Percentiles rank a stretch among this genome's conserved stretches.
Conservation (phyloP, 2,797 vertebrate genomes). For the Gymnoscopelus microlampas region DNA sequence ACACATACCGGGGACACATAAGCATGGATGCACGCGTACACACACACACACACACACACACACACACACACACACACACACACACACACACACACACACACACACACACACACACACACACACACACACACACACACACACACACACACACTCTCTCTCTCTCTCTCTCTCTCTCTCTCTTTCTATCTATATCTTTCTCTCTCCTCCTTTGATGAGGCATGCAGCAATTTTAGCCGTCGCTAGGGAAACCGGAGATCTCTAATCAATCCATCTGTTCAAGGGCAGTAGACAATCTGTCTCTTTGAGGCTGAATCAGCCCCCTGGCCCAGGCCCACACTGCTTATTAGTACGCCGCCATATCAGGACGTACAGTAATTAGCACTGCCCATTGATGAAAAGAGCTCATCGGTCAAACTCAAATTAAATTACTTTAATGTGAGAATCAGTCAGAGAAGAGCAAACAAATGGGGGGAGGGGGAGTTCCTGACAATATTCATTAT, state of each 20-base stretch:
- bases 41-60: background rate
- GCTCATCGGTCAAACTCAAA: slow-evolving; percentile 32
- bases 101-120: slow-evolving; percentile 5
- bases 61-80: background rate
- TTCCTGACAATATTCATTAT: background rate
- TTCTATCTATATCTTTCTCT: background rate
- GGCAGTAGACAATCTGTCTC: slow-evolving; percentile 61
- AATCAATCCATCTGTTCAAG: slow-evolving; percentile 75
- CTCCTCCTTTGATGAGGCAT: slow-evolving; percentile 67
- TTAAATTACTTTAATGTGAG: slow-evolving; percentile 32
- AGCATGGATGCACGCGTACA: background rate
- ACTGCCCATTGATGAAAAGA: slow-evolving; percentile 42
- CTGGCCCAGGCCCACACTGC: slow-evolving; percentile 30
- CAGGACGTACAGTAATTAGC: slow-evolving; percentile 40
- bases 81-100: slow-evolving; percentile 2
- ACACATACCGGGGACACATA: background rate
- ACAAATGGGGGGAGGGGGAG: background rate
- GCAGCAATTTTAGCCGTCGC: slow-evolving; percentile 75
- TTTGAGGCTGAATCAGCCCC: slow-evolving; percentile 63
- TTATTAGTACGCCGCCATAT: slow-evolving; percentile 52
- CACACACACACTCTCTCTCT: slow-evolving; percentile 1
- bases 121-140: slow-evolving; percentile 13
- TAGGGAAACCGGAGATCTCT: slow-evolving; percentile 77
- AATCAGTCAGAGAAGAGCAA: slow-evolving; percentile 10
- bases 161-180: background rate